Evolutionary conservation across 1,140 invertebrate genomes (phyloP).

Genomic region (Leptopilina clavipes): DNA sequence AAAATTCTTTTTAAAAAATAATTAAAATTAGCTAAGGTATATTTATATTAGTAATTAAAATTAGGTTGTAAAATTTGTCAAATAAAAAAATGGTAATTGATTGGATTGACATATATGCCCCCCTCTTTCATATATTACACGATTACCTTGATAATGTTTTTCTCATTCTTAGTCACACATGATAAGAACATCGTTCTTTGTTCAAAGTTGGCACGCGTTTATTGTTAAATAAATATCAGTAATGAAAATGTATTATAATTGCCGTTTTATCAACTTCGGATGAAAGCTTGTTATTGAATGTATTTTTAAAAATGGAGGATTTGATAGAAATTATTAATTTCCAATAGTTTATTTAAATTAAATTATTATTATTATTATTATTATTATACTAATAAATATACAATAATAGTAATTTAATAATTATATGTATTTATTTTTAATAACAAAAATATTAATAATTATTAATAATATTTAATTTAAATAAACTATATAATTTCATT

Average conservation of each 20-base stretch:
- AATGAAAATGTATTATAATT: conserved; percentile 22
- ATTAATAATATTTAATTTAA: no score
- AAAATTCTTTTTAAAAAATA: no score
- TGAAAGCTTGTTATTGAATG: background rate
- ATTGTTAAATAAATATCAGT: conserved; percentile 16
- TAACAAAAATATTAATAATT: no score
- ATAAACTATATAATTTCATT: no score
- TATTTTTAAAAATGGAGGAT: background rate
- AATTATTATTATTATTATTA: no score
- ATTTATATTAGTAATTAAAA: no score
- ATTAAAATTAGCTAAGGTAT: no score
- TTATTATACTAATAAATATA: no score
- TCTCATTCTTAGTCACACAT: conserved; percentile 18
- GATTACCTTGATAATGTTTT: conserved; percentile 32
- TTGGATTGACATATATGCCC: background rate
- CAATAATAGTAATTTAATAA: no score
- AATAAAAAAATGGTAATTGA: no score
- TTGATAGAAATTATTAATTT: background rate
- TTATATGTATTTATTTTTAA: no score
- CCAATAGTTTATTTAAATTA: background rate
- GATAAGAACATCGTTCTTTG: conserved; percentile 31
- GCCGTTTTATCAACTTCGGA: background rate
- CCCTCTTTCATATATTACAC: background rate
- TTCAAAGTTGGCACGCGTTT: conserved; percentile 10
- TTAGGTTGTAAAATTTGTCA: no score